These are phyloP conservation scores for Micropterix aruncella DNA, from an alignment of 2,888 invertebrate genomes.

Conservation along the genomic window DNA sequence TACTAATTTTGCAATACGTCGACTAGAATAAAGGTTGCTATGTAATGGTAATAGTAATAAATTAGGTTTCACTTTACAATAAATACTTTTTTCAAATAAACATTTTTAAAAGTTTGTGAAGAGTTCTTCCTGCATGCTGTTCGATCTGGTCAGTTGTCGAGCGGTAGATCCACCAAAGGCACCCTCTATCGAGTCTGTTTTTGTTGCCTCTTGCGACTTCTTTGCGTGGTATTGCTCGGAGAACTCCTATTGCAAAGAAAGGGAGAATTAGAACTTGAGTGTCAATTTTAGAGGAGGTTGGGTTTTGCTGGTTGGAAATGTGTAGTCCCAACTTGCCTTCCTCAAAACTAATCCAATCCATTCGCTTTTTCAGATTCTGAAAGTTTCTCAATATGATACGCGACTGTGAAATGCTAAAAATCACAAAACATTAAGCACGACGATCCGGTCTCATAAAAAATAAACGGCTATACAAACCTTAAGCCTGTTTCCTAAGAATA, in stretches of 20 bases:
- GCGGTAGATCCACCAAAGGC: conserved; percentile 41
- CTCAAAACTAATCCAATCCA: too few species aligned
- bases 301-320: too few species aligned
- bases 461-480: conserved; percentile 39
- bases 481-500: conserved; percentile 71
- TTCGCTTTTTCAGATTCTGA: too few species aligned
- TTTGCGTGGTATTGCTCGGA: conserved; percentile 65
- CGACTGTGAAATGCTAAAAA: conserved; percentile 1
- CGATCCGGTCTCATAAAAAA: conserved; percentile 74
- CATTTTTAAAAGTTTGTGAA: conserved; percentile 26
- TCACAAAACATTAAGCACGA: conserved; percentile 32
- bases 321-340: too few species aligned
- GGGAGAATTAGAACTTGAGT: too few species aligned
- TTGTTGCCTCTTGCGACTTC: conserved; percentile 45
- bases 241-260: conserved; percentile 59
- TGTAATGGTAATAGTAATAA: not conserved
- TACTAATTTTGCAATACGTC: not conserved
- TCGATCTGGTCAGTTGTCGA: conserved; percentile 53
- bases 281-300: too few species aligned
- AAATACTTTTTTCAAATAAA: too few species aligned
- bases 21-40: not conserved
- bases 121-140: conserved; percentile 76
- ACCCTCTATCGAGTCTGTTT: conserved; percentile 37
- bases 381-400: not conserved
- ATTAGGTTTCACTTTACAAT: not conserved